Percentiles rank a stretch among this genome's conserved stretches.
phyloP scores from a whole-genome alignment of 2,888 invertebrate genomes.

The Seladonia tumulorum region DNA sequence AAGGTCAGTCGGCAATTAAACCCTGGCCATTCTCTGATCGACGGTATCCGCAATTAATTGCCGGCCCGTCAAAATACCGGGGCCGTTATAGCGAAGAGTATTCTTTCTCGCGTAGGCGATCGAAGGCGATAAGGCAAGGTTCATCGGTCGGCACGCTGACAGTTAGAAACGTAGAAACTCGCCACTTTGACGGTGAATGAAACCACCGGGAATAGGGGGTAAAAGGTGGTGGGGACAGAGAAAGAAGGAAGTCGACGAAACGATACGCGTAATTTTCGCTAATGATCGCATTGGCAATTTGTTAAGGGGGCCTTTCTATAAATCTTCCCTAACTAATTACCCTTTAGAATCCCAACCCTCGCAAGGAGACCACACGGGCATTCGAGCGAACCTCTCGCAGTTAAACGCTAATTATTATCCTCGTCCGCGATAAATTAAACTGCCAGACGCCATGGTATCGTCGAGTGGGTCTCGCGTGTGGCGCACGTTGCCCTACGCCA shows the following conservation, averaged over 20 bases:
- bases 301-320: constrained; percentile 72
- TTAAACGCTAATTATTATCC: constrained; percentile 80
- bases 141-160: not conserved
- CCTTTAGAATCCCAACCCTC: constrained; percentile 71
- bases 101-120: not conserved
- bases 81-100: not conserved
- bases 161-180: not conserved
- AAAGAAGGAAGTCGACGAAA: constrained; percentile 37
- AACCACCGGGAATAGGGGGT: not conserved
- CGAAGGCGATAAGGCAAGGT: constrained; percentile 1
- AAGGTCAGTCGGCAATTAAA: constrained; percentile 38
- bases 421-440: constrained; percentile 77
- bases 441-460: constrained; percentile 64
- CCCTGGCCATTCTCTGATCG: constrained; percentile 12
- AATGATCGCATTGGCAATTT: constrained; percentile 78
- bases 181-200: constrained; percentile 11
- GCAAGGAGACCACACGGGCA: constrained; percentile 71
- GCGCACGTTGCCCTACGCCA: constrained; percentile 38
- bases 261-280: constrained; percentile 69
- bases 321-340: constrained; percentile 79
- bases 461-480: constrained; percentile 53
- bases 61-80: not conserved
- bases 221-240: constrained; percentile 15
- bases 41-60: constrained; percentile 25
- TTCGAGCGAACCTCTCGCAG: constrained; percentile 69